Conservation (phyloP, 2,797 vertebrate species). For the Apodemus agrarius region DNA sequence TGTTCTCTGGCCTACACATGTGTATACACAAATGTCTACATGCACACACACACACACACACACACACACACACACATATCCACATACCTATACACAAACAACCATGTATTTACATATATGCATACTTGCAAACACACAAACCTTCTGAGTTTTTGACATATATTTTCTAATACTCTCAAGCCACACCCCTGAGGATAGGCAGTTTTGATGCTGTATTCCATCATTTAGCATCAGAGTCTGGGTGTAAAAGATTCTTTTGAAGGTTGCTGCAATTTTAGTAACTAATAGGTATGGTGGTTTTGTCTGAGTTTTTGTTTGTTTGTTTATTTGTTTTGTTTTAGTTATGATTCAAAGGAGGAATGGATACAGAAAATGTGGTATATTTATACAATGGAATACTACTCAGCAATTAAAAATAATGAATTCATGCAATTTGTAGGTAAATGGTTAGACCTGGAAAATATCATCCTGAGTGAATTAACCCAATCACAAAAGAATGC, state of each 20-base stretch:
- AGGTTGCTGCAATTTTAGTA: background rate
- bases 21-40: background rate
- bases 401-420: no score
- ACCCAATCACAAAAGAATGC: no score
- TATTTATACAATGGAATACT: no score
- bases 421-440: no score
- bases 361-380: no score
- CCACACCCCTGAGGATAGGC: background rate
- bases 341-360: no score
- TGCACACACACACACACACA: background rate
- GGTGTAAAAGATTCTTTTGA: background rate
- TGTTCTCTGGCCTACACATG: background rate
- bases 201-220: background rate
- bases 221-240: background rate
- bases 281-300: background rate
- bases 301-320: background rate
- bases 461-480: no score
- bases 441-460: no score
- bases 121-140: background rate
- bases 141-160: background rate
- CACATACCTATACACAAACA: background rate
- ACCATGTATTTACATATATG: background rate
- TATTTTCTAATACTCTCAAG: fast-evolving
- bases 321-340: background rate
- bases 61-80: background rate